phyloP scores from a whole-genome alignment of 2,888 invertebrate genomes.

The Campoplex nolae region DNA sequence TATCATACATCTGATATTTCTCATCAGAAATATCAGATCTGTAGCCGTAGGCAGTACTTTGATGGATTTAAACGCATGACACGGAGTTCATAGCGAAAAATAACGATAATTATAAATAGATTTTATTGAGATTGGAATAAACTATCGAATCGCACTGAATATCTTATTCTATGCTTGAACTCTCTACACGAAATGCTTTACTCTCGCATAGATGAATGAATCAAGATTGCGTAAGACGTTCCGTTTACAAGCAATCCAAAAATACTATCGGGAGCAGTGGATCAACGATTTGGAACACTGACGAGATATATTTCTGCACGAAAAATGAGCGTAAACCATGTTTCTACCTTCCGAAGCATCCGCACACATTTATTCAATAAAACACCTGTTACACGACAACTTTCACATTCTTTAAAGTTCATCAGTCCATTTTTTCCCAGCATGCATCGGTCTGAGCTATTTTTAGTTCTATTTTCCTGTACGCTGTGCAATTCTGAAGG shows the following conservation, averaged over 20 bases:
- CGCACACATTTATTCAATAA: background rate
- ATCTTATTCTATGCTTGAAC: background rate
- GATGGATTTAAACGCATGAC: too few relatives aligned
- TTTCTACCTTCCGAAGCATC: background rate
- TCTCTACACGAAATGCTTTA: background rate
- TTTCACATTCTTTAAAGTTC: background rate
- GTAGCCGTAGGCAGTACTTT: too few relatives aligned
- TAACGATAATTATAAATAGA: too few relatives aligned
- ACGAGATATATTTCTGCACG: constrained; percentile 13
- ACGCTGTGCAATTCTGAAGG: too few relatives aligned
- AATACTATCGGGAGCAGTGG: constrained; percentile 58
- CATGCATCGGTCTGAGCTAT: background rate
- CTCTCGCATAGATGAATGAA: constrained; percentile 46
- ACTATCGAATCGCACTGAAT: background rate
- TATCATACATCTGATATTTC: too few relatives aligned
- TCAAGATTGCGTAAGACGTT: constrained; percentile 49
- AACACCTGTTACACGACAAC: background rate
- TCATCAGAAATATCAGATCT: too few relatives aligned
- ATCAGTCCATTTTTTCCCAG: background rate
- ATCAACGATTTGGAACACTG: constrained; percentile 50
- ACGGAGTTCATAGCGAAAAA: too few relatives aligned
- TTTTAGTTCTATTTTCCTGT: too few relatives aligned
- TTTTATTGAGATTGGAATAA: background rate
- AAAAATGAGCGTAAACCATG: constrained; percentile 2
- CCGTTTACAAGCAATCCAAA: constrained; percentile 62